Evolutionary conservation across 1,140 invertebrate genomes (phyloP).

Genomic region (Paramacrobiotus metropolitanus): DNA sequence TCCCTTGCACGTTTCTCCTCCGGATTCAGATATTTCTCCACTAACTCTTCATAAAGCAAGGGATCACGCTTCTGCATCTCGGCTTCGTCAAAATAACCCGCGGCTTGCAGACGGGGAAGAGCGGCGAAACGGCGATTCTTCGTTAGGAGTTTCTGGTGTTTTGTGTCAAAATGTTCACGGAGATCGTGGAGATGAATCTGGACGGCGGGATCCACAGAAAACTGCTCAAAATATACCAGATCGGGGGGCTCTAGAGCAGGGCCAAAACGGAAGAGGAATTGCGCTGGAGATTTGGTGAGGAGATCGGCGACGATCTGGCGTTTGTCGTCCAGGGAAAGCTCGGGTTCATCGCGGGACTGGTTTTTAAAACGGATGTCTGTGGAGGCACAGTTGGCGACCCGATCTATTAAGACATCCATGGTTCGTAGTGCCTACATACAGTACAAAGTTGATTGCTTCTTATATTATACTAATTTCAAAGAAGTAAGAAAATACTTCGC

Average conservation of each 20-base stretch:
- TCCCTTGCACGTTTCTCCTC: constrained; percentile 36
- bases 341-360: constrained; percentile 47
- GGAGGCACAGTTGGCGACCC: constrained; percentile 12
- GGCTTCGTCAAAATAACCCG: constrained; percentile 62
- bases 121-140: constrained; percentile 61
- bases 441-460: too few relatives aligned
- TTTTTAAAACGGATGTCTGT: constrained; percentile 36
- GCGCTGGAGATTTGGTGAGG: constrained; percentile 35
- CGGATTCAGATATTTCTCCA: constrained; percentile 54
- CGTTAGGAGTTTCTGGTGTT: constrained; percentile 27
- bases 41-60: constrained; percentile 57
- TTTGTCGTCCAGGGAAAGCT: constrained; percentile 42
- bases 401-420: too few relatives aligned
- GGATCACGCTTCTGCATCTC: constrained; percentile 81
- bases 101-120: constrained; percentile 40
- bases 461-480: too few relatives aligned
- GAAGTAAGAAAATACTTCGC: too few relatives aligned
- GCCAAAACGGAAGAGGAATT: constrained; percentile 51
- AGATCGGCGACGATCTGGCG: constrained; percentile 36
- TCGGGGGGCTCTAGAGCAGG: constrained; percentile 39
- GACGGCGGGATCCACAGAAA: constrained; percentile 30
- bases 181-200: constrained; percentile 32
- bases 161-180: constrained; percentile 18
- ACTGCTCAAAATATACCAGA: constrained; percentile 35
- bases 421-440: too few relatives aligned